Percentiles rank a stretch among this genome's conserved stretches.
Conservation (phyloP, 2,888 invertebrate genomes). For the Zygaena filipendulae region DNA sequence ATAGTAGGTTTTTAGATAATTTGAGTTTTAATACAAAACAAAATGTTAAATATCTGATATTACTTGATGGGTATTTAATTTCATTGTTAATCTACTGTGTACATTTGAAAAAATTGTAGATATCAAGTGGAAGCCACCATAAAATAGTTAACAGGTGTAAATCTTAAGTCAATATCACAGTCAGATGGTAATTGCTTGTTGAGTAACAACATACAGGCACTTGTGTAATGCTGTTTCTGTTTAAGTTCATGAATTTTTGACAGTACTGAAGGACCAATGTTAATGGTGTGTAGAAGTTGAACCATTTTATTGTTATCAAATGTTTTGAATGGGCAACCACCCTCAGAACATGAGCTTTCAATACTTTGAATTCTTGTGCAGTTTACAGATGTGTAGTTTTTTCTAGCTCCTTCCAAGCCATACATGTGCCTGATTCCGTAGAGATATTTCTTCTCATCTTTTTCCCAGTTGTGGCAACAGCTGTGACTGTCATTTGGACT, state of each 20-base stretch:
- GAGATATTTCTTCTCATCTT: conserved; percentile 69
- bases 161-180: conserved; percentile 44
- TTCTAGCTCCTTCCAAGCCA: conserved; percentile 75
- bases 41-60: too few relatives aligned
- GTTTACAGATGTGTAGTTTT: conserved; percentile 68
- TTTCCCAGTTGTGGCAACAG: conserved; percentile 74
- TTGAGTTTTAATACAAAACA: too few relatives aligned
- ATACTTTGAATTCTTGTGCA: conserved; percentile 67
- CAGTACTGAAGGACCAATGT: conserved; percentile 18
- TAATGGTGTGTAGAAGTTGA: conserved; percentile 28
- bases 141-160: conserved; percentile 51
- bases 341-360: conserved; percentile 64
- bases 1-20: too few relatives aligned
- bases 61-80: too few relatives aligned
- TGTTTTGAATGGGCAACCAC: conserved; percentile 73
- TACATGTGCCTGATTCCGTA: conserved; percentile 79
- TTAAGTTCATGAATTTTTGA: conserved; percentile 36
- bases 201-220: conserved; percentile 35
- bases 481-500: conserved; percentile 43
- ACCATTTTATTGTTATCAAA: conserved; percentile 57
- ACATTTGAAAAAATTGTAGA: too few relatives aligned
- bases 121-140: conserved; percentile 21
- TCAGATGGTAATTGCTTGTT: conserved; percentile 17
- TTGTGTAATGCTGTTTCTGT: conserved; percentile 29
- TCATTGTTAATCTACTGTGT: too few relatives aligned